These are phyloP conservation scores for Decapterus maruadsi DNA, from an alignment of 2,797 vertebrate genomes.

Conservation along the genomic window DNA sequence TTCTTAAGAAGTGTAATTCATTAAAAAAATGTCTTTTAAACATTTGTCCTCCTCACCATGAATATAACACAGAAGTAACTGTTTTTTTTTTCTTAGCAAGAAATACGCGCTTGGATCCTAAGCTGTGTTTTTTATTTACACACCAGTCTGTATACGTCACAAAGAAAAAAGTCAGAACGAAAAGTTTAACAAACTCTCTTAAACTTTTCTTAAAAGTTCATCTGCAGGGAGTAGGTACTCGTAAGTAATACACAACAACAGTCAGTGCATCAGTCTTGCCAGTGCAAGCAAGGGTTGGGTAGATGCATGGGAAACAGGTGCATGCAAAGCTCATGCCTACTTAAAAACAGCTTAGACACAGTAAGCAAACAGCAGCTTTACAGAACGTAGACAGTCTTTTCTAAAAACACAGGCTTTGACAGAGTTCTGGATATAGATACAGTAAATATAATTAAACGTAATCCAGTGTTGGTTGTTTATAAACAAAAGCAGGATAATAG, in stretches of 20 bases:
- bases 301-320: slow-evolving; percentile 64
- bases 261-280: background rate
- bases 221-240: background rate
- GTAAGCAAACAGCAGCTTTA: background rate
- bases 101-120: background rate
- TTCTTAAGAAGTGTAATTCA: slow-evolving; percentile 58
- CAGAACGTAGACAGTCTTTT: slow-evolving; percentile 9
- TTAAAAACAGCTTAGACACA: slow-evolving; percentile 5
- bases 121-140: background rate
- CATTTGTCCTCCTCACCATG: background rate
- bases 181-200: background rate
- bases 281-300: slow-evolving; percentile 4
- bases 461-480: background rate
- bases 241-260: background rate
- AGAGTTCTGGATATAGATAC: background rate
- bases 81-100: background rate
- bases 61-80: background rate
- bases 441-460: background rate
- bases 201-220: background rate
- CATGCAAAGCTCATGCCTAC: slow-evolving; percentile 2
- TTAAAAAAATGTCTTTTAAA: slow-evolving; percentile 23
- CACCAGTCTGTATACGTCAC: background rate
- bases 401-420: background rate
- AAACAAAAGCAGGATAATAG: background rate
- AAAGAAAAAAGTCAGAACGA: background rate